phyloP scores from a whole-genome alignment of 1,140 invertebrate genomes.

The Cydia pomonella region DNA sequence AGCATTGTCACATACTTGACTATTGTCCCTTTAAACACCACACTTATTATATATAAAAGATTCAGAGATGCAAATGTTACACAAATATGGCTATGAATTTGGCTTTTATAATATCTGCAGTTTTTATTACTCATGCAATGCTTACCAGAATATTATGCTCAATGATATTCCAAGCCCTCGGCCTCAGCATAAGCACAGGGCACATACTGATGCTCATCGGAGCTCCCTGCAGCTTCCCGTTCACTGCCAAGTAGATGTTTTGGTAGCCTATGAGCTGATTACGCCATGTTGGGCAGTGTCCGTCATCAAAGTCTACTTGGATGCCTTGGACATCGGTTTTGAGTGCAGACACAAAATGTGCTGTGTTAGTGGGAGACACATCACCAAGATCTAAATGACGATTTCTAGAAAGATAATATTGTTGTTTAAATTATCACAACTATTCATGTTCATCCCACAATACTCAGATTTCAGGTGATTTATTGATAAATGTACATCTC shows the following conservation, averaged over 20 bases:
- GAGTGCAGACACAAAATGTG: constrained; percentile 80
- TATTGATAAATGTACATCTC: too few species aligned
- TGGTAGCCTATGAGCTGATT: constrained; percentile 85
- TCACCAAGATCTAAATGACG: constrained; percentile 83
- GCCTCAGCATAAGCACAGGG: constrained; percentile 85
- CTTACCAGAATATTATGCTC: constrained; percentile 85
- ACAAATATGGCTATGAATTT: neutral
- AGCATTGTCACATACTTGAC: too few species aligned
- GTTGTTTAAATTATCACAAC: neutral
- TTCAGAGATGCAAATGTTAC: too few species aligned
- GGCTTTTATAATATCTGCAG: neutral
- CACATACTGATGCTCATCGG: constrained; percentile 75
- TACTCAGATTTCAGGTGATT: too few species aligned
- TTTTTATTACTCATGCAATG: neutral
- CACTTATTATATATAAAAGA: too few species aligned
- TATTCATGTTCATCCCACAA: neutral
- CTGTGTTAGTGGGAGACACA: constrained; percentile 81
- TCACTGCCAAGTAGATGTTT: constrained; percentile 83
- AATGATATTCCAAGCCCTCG: constrained; percentile 88
- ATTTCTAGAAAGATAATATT: constrained; percentile 59
- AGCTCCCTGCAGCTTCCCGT: constrained; percentile 79
- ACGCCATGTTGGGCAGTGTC: constrained; percentile 87
- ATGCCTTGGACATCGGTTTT: constrained; percentile 81
- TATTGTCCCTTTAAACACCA: too few species aligned
- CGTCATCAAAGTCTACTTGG: constrained; percentile 87